These are phyloP conservation scores for Leptinotarsa peninsularis DNA, from an alignment of 2,888 invertebrate genomes.

Conservation along the genomic window DNA sequence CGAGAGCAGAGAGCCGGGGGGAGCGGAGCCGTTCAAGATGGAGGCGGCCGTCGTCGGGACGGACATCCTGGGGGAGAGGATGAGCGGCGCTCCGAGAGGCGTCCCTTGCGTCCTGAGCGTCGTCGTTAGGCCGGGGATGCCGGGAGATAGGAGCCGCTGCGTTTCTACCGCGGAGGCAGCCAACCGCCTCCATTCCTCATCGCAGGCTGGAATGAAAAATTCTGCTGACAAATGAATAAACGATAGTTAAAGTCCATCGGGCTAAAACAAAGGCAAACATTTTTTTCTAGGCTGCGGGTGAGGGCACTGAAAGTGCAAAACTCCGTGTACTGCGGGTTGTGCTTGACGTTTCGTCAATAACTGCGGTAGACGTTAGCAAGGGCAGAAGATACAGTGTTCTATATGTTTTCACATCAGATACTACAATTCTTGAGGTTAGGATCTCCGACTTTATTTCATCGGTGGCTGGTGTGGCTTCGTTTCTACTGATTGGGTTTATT, in stretches of 20 bases:
- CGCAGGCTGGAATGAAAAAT: slow-evolving; percentile 68
- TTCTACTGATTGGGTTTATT: too few species aligned
- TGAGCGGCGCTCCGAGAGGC: slow-evolving; percentile 91
- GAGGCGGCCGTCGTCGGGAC: slow-evolving; percentile 82
- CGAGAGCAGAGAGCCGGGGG: slow-evolving; percentile 66
- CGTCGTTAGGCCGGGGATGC: slow-evolving; percentile 72
- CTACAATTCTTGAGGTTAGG: too few species aligned
- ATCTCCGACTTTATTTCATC: too few species aligned
- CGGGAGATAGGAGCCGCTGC: slow-evolving; percentile 78
- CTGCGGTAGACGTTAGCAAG: too few species aligned
- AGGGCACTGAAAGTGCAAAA: background rate
- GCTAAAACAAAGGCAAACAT: background rate
- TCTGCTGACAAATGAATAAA: slow-evolving; percentile 29
- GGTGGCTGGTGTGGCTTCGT: too few species aligned
- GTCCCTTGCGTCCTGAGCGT: slow-evolving; percentile 74
- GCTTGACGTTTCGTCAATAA: too few species aligned
- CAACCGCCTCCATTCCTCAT: slow-evolving; percentile 85
- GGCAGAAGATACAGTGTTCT: too few species aligned
- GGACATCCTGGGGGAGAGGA: slow-evolving; percentile 90
- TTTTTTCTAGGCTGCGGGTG: background rate
- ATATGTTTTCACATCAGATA: too few species aligned
- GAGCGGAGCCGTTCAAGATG: slow-evolving; percentile 75
- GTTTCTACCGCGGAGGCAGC: slow-evolving; percentile 83
- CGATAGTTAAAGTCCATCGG: background rate
- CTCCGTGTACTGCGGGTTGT: too few species aligned